Conservation (phyloP, 2,797 vertebrate genomes). For the Zenarchopterus dispar region DNA sequence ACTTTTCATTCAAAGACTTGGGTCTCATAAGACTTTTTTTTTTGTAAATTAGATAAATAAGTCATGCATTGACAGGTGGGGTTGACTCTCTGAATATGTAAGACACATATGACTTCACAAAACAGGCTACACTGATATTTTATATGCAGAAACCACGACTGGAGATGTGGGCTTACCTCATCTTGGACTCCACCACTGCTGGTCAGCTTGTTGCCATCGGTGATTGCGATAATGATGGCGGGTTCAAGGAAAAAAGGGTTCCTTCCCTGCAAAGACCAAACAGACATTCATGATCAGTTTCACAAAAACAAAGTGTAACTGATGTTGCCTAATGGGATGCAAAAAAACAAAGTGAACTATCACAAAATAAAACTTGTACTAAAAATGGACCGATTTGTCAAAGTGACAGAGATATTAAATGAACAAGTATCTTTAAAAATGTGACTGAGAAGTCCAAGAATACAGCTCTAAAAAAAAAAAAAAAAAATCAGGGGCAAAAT, state of each 20-base stretch:
- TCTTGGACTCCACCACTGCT: conserved; percentile 92
- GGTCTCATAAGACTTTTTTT: no score
- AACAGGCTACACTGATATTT: no score
- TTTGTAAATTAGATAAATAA: no score
- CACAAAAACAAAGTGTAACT: not conserved
- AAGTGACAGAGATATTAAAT: not conserved
- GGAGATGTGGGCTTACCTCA: conserved; percentile 84
- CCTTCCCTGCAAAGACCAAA: conserved; percentile 84
- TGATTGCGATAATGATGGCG: conserved; percentile 94
- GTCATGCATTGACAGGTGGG: no score
- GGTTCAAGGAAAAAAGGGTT: conserved; percentile 98
- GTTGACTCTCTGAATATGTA: no score
- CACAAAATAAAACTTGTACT: not conserved
- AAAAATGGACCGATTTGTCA: not conserved
- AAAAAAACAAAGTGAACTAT: not conserved
- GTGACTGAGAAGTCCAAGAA: not conserved
- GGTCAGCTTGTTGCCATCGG: conserved; percentile 94
- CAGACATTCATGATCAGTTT: not conserved
- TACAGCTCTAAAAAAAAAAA: no score
- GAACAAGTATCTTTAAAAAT: not conserved
- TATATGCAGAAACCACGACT: no score
- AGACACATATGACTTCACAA: no score
- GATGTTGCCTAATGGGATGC: no score
- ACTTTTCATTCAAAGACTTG: no score
- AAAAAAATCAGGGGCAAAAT: no score